Conservation (phyloP, 2,113 vertebrate species). For the Salvelinus namaycush region DNA sequence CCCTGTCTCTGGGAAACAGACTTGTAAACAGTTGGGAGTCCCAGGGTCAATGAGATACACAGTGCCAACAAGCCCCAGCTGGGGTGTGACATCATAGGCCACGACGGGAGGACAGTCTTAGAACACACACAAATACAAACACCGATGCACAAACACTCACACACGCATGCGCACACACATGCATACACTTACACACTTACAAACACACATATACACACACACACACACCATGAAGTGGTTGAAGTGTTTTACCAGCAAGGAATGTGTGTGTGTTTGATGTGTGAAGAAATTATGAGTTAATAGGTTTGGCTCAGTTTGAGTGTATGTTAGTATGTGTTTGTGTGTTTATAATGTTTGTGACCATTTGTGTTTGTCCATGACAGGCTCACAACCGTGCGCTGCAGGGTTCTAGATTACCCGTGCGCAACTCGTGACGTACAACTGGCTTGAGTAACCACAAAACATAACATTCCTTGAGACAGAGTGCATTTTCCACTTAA, state of each 20-base stretch:
- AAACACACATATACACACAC: background rate
- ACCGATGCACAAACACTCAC: background rate
- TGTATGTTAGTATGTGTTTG: too few species aligned
- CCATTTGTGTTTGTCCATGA: background rate
- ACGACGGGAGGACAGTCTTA: constrained; percentile 17
- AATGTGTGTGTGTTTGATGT: too few species aligned
- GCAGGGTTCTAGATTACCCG: background rate
- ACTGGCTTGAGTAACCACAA: constrained; percentile 17
- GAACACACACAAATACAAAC: background rate
- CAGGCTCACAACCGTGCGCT: background rate
- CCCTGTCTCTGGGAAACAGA: constrained; percentile 49
- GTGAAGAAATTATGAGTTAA: too few species aligned
- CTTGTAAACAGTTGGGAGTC: constrained; percentile 57
- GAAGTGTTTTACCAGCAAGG: too few species aligned
- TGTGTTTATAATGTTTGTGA: background rate
- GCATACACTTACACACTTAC: too few species aligned
- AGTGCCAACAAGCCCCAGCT: constrained; percentile 10
- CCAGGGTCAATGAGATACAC: constrained; percentile 31
- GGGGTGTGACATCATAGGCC: constrained; percentile 30
- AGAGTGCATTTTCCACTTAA: constrained; percentile 15
- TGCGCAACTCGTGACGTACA: constrained; percentile 12
- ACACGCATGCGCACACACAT: background rate
- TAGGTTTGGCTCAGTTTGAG: too few species aligned
- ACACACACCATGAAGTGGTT: too few species aligned
- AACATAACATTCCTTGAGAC: constrained; percentile 16